These are phyloP conservation scores for Xanthorhoe designata DNA, from an alignment of 2,888 invertebrate species.

Conservation along the genomic window DNA sequence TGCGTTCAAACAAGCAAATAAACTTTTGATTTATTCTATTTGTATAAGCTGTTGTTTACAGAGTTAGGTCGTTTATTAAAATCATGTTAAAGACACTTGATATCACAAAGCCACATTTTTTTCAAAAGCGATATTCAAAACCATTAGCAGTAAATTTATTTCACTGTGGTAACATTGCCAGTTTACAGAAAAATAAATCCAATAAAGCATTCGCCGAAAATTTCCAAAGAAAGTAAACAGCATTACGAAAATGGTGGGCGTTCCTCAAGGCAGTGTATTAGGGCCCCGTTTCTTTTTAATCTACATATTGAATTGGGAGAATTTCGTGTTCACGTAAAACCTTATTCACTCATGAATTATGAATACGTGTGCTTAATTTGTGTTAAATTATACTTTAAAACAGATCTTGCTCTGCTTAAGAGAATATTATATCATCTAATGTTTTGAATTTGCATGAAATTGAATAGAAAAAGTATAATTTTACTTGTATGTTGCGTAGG, in stretches of 20 bases:
- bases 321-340: constrained; percentile 50
- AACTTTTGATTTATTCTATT: too few relatives aligned
- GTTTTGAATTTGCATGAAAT: constrained; percentile 66
- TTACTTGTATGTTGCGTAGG: constrained; percentile 45
- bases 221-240: constrained; percentile 33
- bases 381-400: constrained; percentile 70
- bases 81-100: too few relatives aligned
- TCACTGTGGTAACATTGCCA: not conserved
- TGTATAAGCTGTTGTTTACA: too few relatives aligned
- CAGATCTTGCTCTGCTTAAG: constrained; percentile 48
- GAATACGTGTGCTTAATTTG: constrained; percentile 70
- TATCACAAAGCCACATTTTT: too few relatives aligned
- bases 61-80: too few relatives aligned
- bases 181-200: constrained; percentile 13
- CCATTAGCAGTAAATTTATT: not conserved
- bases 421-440: constrained; percentile 45
- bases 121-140: not conserved
- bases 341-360: constrained; percentile 64
- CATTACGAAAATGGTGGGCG: constrained; percentile 41
- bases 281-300: constrained; percentile 45
- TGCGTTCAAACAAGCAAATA: too few relatives aligned
- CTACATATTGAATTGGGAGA: constrained; percentile 56
- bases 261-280: constrained; percentile 43
- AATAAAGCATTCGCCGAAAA: constrained; percentile 15
- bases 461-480: constrained; percentile 55